Base-by-base conservation (phyloP, 1,140 invertebrate species). In the Hypsibius dujardini region DNA sequence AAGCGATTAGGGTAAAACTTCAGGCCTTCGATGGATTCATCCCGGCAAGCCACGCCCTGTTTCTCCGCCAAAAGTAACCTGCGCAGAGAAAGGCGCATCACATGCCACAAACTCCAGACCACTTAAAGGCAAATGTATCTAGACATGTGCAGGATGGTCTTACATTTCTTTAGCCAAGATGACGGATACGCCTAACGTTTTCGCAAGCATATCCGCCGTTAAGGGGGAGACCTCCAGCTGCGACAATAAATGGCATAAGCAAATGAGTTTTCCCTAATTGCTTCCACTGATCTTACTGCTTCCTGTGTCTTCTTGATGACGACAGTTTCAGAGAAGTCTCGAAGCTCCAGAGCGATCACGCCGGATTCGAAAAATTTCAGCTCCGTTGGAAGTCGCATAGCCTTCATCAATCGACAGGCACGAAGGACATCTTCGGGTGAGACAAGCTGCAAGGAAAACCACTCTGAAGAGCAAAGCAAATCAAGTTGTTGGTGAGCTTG, bases 401-500 rank as follows among this genome's bases (percentile, higher is more conserved):
- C 83, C 78, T 82, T 84, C 79, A 85, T 76, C 75, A 85, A 83
- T 71, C 78, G 75, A 81, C 92, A 94, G 56, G 92, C 92, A 81
- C 89, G 87, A n/a, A 95, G 80, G 74, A 96, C 82, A 84, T 97
- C 94, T 80, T 95, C 92, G 0, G 93, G 92, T 2, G 93, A 95
- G 50, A 96, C 80, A 2, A 96, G 82, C 81, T 95, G 87, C 59
- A 93, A 74, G 72, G 70, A 12, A 71, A 72, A 46, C 67, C 47
- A 28, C 69, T 67, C 3, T 2, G 1, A 69, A 2, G 59, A 71
- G 28, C 28, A 28, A 28, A 28, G 28, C 62, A 42, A 71, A 71
- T n/a, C 40, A 14, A 71, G 28, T 28, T 28, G 28, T 28, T 28
- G 28, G 28, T 28, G 28, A 28, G 28, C 28, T 28, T 28, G 28